These are phyloP conservation scores for Barbus barbus DNA, from an alignment of 2,113 vertebrate genomes.

Conservation along the genomic window DNA sequence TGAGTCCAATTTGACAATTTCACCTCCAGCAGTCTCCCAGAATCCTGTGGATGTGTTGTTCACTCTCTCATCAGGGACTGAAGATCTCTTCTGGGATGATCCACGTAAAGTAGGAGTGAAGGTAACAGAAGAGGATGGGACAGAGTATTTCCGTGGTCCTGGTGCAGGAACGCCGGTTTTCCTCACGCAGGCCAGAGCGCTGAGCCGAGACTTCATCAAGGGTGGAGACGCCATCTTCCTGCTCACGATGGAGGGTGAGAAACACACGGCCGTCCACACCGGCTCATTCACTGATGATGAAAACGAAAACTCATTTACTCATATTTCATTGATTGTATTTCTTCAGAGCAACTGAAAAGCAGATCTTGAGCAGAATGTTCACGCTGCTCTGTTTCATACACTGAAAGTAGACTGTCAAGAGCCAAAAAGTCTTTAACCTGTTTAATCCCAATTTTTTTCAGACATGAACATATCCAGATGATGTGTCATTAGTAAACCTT, in stretches of 20 bases:
- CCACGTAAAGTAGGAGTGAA: slow-evolving; percentile 79
- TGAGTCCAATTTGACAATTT: no score
- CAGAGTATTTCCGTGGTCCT: slow-evolving; percentile 72
- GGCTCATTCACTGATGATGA: no score
- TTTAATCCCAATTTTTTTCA: no score
- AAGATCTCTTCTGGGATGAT: slow-evolving; percentile 76
- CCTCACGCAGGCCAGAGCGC: slow-evolving; percentile 62
- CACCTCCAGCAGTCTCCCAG: no score
- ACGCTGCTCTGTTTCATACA: neutral
- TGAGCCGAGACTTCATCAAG: slow-evolving; percentile 80
- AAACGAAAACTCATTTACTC: no score
- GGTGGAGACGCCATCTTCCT: slow-evolving; percentile 80
- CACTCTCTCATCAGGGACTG: neutral
- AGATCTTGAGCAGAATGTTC: neutral
- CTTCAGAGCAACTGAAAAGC: neutral
- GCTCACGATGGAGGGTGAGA: slow-evolving; percentile 82
- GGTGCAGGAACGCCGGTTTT: slow-evolving; percentile 68
- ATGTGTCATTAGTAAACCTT: no score
- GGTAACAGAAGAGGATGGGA: slow-evolving; percentile 74
- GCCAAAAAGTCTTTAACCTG: no score
- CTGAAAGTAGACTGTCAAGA: no score
- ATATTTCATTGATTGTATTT: no score
- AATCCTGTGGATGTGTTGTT: neutral
- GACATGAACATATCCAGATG: no score
- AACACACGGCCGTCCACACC: no score